Conservation (phyloP, 2,797 vertebrate genomes). For the Gambelia wislizenii region DNA sequence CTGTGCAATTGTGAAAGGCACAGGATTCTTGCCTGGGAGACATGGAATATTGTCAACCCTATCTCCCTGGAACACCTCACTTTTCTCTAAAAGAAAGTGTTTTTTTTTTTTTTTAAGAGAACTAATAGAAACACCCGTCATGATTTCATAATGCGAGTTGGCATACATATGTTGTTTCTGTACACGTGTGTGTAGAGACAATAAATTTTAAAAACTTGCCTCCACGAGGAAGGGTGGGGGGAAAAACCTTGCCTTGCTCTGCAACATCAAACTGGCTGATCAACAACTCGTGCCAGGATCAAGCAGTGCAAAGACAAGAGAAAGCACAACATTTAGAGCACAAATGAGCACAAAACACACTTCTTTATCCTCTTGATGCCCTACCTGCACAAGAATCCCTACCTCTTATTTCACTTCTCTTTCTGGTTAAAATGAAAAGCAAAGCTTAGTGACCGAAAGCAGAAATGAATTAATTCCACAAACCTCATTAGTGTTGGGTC, state of each 20-base stretch:
- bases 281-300: neutral
- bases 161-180: neutral
- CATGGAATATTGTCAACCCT: neutral
- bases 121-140: accelerated
- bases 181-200: neutral
- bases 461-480: conserved; percentile 53
- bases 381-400: conserved; percentile 4
- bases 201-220: neutral
- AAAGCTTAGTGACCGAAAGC: neutral
- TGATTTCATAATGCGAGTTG: neutral
- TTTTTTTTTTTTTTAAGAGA: neutral
- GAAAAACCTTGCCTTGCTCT: neutral
- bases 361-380: neutral
- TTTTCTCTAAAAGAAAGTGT: neutral
- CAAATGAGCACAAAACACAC: accelerated
- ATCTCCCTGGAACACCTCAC: neutral
- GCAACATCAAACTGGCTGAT: conserved; percentile 8
- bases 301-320: accelerated
- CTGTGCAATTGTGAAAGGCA: neutral
- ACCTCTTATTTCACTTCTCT: neutral
- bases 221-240: neutral
- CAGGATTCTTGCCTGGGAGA: neutral
- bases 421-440: neutral
- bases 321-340: accelerated
- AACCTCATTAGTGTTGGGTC: conserved; percentile 70